Percentiles rank a stretch among this genome's conserved stretches.
Conservation (phyloP, 1,140 invertebrate genomes). For the Cephus cinctus region DNA sequence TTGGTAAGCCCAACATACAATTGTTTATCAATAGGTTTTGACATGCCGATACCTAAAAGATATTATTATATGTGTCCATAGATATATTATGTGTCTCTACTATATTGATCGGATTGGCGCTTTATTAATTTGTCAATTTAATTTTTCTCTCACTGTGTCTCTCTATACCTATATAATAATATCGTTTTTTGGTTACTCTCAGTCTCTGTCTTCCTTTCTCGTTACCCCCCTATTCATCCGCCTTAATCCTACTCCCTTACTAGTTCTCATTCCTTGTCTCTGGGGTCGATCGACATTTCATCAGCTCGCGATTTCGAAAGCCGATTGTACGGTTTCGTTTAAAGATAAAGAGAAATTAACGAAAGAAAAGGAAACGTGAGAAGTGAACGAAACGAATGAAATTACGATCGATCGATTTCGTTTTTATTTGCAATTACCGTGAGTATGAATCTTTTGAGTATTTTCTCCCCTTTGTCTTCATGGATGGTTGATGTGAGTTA, state of each 20-base stretch:
- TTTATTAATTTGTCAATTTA: slow-evolving; percentile 2
- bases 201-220: background rate
- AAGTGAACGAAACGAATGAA: too few relatives aligned
- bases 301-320: too few relatives aligned
- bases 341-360: too few relatives aligned
- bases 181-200: background rate
- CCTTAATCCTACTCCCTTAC: background rate
- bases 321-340: too few relatives aligned
- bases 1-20: too few relatives aligned
- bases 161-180: background rate
- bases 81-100: slow-evolving; percentile 11
- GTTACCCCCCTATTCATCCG: background rate
- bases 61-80: slow-evolving; percentile 11
- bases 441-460: too few relatives aligned
- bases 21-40: too few relatives aligned
- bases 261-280: background rate
- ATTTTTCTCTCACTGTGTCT: background rate
- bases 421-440: too few relatives aligned
- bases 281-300: background rate
- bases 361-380: too few relatives aligned
- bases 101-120: slow-evolving; percentile 12
- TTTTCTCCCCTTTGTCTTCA: too few relatives aligned
- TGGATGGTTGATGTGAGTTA: too few relatives aligned
- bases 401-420: too few relatives aligned
- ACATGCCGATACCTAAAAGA: slow-evolving; percentile 3